Conservation (phyloP, 2,113 vertebrate genomes). For the Rousettus leschenaultii region DNA sequence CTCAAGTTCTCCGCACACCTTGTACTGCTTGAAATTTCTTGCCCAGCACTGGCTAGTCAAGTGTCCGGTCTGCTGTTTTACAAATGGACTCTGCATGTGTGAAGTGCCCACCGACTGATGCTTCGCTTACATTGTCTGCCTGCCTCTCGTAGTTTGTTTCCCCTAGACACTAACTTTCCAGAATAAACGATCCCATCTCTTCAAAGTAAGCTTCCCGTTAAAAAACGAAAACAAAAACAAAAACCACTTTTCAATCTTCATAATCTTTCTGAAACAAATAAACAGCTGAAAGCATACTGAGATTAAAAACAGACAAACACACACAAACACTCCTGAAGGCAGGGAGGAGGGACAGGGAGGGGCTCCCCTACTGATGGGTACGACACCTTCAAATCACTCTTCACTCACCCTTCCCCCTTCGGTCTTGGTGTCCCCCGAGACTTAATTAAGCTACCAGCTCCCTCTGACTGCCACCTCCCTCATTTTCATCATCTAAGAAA, state of each 20-base stretch:
- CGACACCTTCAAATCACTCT: too few species aligned
- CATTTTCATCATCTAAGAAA: background rate
- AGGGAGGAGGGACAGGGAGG: background rate
- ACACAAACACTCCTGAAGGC: background rate
- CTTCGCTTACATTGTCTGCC: background rate
- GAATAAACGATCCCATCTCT: background rate
- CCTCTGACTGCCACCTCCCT: background rate
- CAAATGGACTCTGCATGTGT: accelerated
- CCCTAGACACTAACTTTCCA: background rate
- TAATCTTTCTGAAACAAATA: background rate
- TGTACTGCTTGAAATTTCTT: background rate
- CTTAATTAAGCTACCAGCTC: background rate
- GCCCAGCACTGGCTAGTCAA: background rate
- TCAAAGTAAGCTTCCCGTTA: background rate
- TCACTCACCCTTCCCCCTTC: background rate
- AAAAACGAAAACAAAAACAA: background rate
- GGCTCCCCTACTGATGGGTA: background rate
- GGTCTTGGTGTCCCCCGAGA: background rate
- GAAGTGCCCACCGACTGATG: background rate
- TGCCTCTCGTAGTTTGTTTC: background rate
- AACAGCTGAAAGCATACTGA: background rate
- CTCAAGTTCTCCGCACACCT: background rate
- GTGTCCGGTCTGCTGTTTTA: background rate
- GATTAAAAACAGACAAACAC: background rate
- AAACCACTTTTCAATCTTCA: background rate